Evolutionary conservation across 2,888 invertebrate species (phyloP).

Genomic region (Linnaemya tessellans): DNA sequence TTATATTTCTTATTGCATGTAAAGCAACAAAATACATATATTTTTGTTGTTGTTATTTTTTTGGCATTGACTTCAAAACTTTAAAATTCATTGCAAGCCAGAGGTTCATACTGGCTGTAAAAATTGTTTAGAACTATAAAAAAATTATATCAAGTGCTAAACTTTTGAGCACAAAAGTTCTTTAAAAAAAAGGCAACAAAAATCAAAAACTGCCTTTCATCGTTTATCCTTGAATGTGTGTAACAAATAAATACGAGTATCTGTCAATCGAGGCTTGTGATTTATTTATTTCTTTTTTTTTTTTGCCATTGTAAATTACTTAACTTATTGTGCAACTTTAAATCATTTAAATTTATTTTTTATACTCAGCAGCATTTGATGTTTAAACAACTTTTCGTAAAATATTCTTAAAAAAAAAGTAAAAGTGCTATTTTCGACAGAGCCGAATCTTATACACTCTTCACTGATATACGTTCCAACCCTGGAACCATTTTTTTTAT

Average conservation of each 20-base stretch:
- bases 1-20: constrained; percentile 50
- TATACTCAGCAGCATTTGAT: background rate
- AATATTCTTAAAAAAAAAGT: too few relatives aligned
- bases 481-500: too few relatives aligned
- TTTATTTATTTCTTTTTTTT: background rate
- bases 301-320: background rate
- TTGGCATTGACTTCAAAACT: constrained; percentile 68
- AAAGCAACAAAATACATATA: too few relatives aligned
- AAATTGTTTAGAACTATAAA: background rate
- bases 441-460: too few relatives aligned
- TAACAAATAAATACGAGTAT: background rate
- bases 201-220: too few relatives aligned
- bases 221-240: too few relatives aligned
- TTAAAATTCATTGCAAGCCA: background rate
- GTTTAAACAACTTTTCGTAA: too few relatives aligned
- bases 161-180: background rate
- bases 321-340: constrained; percentile 17
- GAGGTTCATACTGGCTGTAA: constrained; percentile 9
- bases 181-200: too few relatives aligned
- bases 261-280: background rate
- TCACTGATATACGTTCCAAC: too few relatives aligned
- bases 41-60: constrained; percentile 1
- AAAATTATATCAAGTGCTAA: background rate
- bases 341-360: background rate
- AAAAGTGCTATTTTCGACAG: too few relatives aligned